These are phyloP conservation scores for Drosophila pandora DNA, from an alignment of 1,140 invertebrate genomes.

Conservation along the genomic window DNA sequence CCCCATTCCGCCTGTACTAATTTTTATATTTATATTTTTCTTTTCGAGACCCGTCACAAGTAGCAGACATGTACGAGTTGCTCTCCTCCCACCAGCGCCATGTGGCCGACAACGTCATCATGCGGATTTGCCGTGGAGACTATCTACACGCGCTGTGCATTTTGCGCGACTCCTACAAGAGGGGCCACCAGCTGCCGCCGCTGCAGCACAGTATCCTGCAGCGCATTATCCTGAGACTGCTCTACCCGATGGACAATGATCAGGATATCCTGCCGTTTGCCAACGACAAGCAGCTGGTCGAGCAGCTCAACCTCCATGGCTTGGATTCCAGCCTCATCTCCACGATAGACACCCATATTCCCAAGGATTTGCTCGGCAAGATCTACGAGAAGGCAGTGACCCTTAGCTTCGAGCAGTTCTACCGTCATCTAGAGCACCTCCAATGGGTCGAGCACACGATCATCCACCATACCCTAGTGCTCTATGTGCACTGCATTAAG, in stretches of 20 bases:
- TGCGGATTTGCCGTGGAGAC: neutral
- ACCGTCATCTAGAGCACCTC: slow-evolving; percentile 16
- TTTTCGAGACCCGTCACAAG: neutral
- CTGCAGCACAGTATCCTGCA: neutral
- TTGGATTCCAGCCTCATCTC: neutral
- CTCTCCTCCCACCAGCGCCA: neutral
- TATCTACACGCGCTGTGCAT: neutral
- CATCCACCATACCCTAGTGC: slow-evolving; percentile 15
- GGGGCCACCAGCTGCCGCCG: neutral
- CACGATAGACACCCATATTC: slow-evolving; percentile 24
- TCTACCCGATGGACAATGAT: neutral
- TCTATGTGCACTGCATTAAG: slow-evolving; percentile 36
- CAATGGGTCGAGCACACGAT: slow-evolving; percentile 45
- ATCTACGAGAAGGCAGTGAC: slow-evolving; percentile 28
- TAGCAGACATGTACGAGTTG: neutral
- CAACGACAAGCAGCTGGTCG: neutral
- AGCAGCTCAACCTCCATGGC: neutral
- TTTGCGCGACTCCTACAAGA: neutral
- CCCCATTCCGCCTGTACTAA: neutral
- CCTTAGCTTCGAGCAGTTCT: slow-evolving; percentile 8
- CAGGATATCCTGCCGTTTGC: neutral
- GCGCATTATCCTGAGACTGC: neutral
- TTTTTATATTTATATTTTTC: neutral
- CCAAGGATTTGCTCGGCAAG: neutral
- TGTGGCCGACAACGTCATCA: neutral